Percentiles rank a stretch among this genome's conserved stretches.
Conservation (phyloP, 1,140 invertebrate genomes). For the Hyphantria cunea region DNA sequence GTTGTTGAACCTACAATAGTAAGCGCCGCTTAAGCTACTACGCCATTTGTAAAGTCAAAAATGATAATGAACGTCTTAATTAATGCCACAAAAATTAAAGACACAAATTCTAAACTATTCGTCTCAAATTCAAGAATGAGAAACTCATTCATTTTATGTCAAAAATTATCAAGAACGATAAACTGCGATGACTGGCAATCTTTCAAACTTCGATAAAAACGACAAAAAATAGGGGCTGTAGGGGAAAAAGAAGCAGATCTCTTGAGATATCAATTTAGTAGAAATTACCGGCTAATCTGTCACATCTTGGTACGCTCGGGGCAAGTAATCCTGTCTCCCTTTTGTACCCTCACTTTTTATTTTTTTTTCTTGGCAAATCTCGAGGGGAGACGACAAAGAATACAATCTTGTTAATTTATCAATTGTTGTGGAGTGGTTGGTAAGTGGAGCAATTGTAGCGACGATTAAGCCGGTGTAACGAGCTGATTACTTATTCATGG, state of each 20-base stretch:
- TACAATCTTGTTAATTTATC: slow-evolving; percentile 65
- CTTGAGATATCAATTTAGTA: slow-evolving; percentile 74
- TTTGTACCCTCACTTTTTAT: slow-evolving; percentile 43
- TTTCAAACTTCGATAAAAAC: slow-evolving; percentile 45
- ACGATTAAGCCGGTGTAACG: slow-evolving; percentile 4
- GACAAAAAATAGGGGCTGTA: slow-evolving; percentile 21
- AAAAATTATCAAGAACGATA: slow-evolving; percentile 46
- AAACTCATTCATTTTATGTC: slow-evolving; percentile 43
- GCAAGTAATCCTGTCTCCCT: slow-evolving; percentile 56
- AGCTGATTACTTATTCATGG: slow-evolving; percentile 12
- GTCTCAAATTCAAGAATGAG: too few relatives aligned
- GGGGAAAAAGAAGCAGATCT: slow-evolving; percentile 45
- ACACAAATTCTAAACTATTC: too few relatives aligned
- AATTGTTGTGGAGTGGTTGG: slow-evolving; percentile 54
- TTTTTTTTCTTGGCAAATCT: slow-evolving; percentile 49
- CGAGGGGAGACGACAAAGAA: slow-evolving; percentile 40
- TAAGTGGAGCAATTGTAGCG: slow-evolving; percentile 28
- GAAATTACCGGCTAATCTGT: slow-evolving; percentile 77
- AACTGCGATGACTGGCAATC: slow-evolving; percentile 62
- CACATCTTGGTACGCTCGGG: slow-evolving; percentile 64
- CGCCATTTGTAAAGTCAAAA: too few relatives aligned
- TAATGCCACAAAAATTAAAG: too few relatives aligned
- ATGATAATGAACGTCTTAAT: too few relatives aligned
- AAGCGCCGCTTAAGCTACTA: too few relatives aligned
- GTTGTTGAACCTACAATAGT: too few relatives aligned